Conservation (phyloP, 2,797 vertebrate species). For the Galagoides demidoff region DNA sequence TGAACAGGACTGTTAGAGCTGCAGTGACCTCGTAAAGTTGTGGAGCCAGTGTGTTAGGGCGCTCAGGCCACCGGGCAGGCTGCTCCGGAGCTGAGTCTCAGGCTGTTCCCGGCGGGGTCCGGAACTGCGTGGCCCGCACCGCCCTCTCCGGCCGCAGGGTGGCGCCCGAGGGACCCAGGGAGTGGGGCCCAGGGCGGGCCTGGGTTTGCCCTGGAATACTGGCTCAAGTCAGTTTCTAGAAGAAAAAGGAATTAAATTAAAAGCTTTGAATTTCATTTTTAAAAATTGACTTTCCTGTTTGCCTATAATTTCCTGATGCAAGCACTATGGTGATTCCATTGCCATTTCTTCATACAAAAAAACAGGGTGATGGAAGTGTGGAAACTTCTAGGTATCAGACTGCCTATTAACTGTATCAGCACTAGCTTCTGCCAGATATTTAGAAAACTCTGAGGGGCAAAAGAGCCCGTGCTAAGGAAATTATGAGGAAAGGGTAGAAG, state of each 20-base stretch:
- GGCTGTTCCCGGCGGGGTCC: too few species aligned
- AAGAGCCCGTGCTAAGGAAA: not conserved
- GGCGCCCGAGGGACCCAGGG: not conserved
- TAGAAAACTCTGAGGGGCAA: not conserved
- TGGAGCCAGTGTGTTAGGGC: not conserved
- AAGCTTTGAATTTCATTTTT: not conserved
- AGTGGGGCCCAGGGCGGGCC: too few species aligned
- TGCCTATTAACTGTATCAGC: too few species aligned
- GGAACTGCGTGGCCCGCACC: not conserved
- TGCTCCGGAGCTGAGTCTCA: not conserved
- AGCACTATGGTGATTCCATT: not conserved
- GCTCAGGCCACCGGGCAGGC: not conserved
- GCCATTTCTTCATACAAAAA: not conserved
- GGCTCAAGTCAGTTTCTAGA: not conserved
- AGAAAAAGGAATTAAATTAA: not conserved
- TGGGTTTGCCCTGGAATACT: not conserved
- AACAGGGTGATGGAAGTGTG: not conserved
- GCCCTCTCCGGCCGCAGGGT: not conserved
- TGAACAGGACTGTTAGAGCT: not conserved
- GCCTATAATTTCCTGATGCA: not conserved
- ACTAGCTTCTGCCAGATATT: not conserved
- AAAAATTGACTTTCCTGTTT: not conserved
- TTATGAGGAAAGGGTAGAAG: rapidly evolving
- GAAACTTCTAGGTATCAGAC: not conserved
- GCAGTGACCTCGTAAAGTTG: not conserved